phyloP scores from a whole-genome alignment of 2,797 vertebrate species.

The Argentina silus region DNA sequence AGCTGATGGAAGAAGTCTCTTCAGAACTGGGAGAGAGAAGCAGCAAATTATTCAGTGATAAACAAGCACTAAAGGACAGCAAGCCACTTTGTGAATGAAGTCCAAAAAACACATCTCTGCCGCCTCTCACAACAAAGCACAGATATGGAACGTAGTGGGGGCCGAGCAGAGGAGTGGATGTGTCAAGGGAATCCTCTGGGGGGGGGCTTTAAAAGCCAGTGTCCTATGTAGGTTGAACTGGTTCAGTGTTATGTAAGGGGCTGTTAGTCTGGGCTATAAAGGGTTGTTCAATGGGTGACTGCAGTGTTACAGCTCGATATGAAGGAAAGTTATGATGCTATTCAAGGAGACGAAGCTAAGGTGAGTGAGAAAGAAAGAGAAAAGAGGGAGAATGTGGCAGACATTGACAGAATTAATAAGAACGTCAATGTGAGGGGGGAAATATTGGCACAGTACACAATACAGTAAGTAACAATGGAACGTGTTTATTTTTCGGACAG shows the following conservation, averaged over 20 bases:
- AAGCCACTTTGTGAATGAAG: constrained; percentile 57
- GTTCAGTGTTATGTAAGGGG: constrained; percentile 58
- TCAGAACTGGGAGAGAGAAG: constrained; percentile 42
- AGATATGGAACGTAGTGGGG: not conserved
- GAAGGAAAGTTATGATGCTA: not conserved
- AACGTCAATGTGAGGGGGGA: not conserved
- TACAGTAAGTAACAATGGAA: no score
- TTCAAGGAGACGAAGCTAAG: not conserved
- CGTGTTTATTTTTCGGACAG: no score
- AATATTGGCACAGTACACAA: not conserved
- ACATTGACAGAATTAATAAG: not conserved
- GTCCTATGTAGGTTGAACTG: constrained; percentile 51
- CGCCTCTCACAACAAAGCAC: constrained; percentile 44
- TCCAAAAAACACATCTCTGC: constrained; percentile 30
- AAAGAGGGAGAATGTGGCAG: not conserved
- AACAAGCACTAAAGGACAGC: constrained; percentile 29
- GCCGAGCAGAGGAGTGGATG: constrained; percentile 12
- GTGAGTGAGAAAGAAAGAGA: not conserved
- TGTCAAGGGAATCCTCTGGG: constrained; percentile 40
- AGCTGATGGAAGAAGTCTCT: constrained; percentile 39
- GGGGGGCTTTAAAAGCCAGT: constrained; percentile 64
- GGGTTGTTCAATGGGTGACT: constrained; percentile 48
- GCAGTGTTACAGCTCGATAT: constrained; percentile 34
- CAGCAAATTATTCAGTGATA: constrained; percentile 68
- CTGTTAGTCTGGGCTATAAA: constrained; percentile 58